Base-by-base conservation (phyloP, 2,888 invertebrate genomes). In the Oscheius onirici region DNA sequence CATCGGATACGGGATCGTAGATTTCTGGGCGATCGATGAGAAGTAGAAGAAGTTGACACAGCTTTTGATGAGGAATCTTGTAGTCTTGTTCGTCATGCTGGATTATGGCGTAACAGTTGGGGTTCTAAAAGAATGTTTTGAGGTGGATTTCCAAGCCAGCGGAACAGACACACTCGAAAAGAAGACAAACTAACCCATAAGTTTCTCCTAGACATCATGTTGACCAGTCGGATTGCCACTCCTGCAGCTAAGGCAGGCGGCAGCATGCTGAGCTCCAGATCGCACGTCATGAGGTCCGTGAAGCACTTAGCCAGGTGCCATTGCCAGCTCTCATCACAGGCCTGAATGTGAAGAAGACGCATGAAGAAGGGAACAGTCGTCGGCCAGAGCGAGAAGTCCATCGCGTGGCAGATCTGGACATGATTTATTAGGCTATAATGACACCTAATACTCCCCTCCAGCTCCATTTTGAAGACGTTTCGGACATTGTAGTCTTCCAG, bases 281-380 rank as follows among this genome's bases (percentile, higher is more conserved):
- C 44, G 46, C 55, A 55, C 34, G 54, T 15, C 26, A 68, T 43
- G 15, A 68, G 24, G 6, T 68, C 55, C 6, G 67, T 26, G 40
- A 43, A 22, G 15, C 15, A 54, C n/a, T 68, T 68, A 2, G 55
- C 67, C 24, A 54, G 43, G 10, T n/a, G 2, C 67, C 67, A 68
- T 17, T 43, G 44, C 46, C 55, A 54, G 28, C 28, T n/a, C n/a
- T 13, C 13, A 1, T 46, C 67, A n/a, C 67, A 68, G 11, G 54
- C 26, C 15, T 41, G 15, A 22, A 1, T 41, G 10, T 44, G 24
- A 5, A 68, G 55, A 17, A 68, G 26, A 13, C 67, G 55, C 67
- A 54, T 68, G 55, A 68, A 68, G 24, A 55, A 44, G 15, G 57
- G 54, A 5, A 57, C 11, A 17, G 67, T 68, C n/a, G 67, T 24